Evolutionary conservation across 2,888 invertebrate genomes (phyloP).

Genomic region (Drosophila lacicola): DNA sequence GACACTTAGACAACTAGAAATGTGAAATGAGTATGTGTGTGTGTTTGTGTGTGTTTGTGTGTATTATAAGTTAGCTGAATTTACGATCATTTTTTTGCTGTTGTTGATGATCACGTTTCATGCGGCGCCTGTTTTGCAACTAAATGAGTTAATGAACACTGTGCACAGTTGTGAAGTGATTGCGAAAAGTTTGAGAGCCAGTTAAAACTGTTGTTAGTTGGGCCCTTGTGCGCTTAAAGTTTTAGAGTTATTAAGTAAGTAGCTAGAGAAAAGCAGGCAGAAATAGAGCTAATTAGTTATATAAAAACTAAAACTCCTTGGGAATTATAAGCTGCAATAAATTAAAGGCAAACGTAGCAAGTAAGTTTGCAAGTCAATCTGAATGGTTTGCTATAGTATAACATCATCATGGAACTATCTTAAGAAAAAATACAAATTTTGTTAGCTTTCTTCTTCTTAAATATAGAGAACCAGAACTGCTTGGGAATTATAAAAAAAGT

Average conservation of each 20-base stretch:
- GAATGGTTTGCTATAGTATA: too few species aligned
- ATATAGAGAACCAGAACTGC: too few species aligned
- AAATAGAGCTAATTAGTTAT: not conserved
- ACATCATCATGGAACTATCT: too few species aligned
- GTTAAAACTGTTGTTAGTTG: not conserved
- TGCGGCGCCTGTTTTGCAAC: conserved; percentile 44
- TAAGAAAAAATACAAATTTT: too few species aligned
- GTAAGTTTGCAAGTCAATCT: too few species aligned
- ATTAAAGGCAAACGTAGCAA: too few species aligned
- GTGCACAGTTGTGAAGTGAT: conserved; percentile 13
- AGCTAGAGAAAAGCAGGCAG: not conserved
- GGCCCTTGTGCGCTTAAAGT: too few species aligned
- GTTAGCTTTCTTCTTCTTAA: too few species aligned
- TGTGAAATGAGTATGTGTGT: conserved; percentile 23
- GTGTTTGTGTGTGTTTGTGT: conserved; percentile 2
- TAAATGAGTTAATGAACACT: conserved; percentile 39
- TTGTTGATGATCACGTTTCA: conserved; percentile 40
- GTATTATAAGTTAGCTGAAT: conserved; percentile 32
- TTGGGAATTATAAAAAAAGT: not conserved
- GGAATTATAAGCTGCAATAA: not conserved
- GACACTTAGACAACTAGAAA: conserved; percentile 50
- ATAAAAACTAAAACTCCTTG: conserved; percentile 1
- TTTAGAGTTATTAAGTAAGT: not conserved
- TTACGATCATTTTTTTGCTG: conserved; percentile 27
- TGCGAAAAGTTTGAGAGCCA: conserved; percentile 39